These are phyloP conservation scores for Patagioenas fasciata DNA, from an alignment of 2,113 vertebrate species.

Conservation along the genomic window DNA sequence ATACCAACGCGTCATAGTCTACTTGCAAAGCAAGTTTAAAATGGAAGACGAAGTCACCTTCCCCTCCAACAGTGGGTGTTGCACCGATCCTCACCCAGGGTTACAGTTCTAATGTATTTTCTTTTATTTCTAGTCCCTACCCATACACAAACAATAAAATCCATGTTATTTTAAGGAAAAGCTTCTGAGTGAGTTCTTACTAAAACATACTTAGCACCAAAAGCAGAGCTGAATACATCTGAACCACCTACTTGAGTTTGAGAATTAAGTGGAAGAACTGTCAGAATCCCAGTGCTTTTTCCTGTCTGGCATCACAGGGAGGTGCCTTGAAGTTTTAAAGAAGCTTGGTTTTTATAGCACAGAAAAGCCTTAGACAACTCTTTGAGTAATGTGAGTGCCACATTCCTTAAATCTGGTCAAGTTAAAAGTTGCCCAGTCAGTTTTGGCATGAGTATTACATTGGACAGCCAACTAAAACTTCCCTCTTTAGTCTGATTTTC, in stretches of 20 bases:
- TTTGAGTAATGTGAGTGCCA: background rate
- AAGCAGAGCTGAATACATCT: background rate
- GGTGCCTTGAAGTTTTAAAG: background rate
- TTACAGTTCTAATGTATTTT: background rate
- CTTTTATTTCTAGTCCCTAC: background rate
- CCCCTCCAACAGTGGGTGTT: background rate
- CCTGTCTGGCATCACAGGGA: background rate
- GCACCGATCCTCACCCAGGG: background rate
- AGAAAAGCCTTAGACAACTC: background rate
- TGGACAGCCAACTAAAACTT: background rate
- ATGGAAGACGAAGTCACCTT: background rate
- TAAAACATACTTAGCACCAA: background rate
- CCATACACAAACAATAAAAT: background rate
- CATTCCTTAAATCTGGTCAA: background rate
- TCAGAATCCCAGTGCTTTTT: background rate
- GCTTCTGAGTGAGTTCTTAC: background rate
- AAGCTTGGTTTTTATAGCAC: background rate
- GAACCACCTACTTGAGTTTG: background rate
- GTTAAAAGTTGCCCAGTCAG: background rate
- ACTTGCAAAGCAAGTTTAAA: background rate
- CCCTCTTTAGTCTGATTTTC: background rate
- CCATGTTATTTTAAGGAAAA: background rate
- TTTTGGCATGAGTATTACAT: background rate
- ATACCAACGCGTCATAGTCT: background rate
- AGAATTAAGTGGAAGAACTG: background rate